Conservation (phyloP, 2,888 invertebrate genomes). For the Hypomecis punctinalis region DNA sequence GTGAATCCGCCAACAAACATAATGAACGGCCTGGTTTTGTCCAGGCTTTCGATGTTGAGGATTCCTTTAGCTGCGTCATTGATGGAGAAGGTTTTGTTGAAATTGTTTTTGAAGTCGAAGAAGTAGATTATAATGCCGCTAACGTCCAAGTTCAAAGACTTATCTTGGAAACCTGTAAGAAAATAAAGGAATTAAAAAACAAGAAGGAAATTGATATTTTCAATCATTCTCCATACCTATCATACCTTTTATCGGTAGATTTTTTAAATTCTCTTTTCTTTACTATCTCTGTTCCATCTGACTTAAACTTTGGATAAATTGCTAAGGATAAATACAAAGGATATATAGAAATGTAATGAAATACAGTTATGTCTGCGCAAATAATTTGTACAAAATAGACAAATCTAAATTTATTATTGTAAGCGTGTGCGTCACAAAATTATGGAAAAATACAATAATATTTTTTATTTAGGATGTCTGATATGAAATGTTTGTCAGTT, state of each 20-base stretch:
- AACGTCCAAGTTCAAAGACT: slow-evolving; percentile 62
- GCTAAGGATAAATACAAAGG: too few relatives aligned
- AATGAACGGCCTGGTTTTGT: slow-evolving; percentile 64
- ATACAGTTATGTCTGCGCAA: too few relatives aligned
- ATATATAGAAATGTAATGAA: too few relatives aligned
- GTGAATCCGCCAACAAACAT: slow-evolving; percentile 75
- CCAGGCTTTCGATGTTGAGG: slow-evolving; percentile 55
- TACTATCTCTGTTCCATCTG: too few relatives aligned
- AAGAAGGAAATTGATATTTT: neutral
- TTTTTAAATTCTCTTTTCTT: neutral
- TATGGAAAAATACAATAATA: too few relatives aligned
- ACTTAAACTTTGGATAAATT: too few relatives aligned
- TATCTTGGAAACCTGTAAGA: slow-evolving; percentile 65
- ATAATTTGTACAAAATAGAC: too few relatives aligned
- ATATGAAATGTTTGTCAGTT: too few relatives aligned
- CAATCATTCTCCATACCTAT: neutral
- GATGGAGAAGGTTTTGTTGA: slow-evolving; percentile 58
- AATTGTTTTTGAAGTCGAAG: slow-evolving; percentile 64
- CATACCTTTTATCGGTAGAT: neutral
- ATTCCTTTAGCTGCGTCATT: slow-evolving; percentile 64
- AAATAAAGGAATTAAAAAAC: slow-evolving; percentile 24
- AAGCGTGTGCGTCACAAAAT: too few relatives aligned
- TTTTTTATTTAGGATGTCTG: too few relatives aligned
- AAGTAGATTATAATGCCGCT: slow-evolving; percentile 66
- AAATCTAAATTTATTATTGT: too few relatives aligned